Evolutionary conservation across 2,888 invertebrate genomes (phyloP), one percentile per base, ranked within the genome.

Genomic region (Crepidodera aurea): DNA sequence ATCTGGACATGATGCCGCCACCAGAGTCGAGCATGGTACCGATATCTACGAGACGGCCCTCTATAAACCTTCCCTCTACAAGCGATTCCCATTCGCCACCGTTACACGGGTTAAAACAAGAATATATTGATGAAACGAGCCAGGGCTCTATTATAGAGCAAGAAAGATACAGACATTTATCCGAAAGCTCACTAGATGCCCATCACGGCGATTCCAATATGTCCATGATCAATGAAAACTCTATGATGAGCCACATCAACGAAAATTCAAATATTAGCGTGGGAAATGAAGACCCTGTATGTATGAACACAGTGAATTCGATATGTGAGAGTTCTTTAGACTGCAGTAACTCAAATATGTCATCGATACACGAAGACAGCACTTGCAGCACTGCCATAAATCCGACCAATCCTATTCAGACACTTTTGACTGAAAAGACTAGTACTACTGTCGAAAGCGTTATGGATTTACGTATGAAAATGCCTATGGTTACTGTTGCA

Each of bases 121-220:
- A 91, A 81, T 82, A 89, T 46, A 78, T 88, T 34, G 92, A 92
- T 76, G 92, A 92, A 65, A 87, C 85, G 69, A 90, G 91, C 74
- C 89, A 90, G 78, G 86, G 85, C 69, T 88, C 88, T 15, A 77
- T 87, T 62, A 75, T 77, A 44, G 81, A 82, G 46, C 69, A 76
- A 0, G 75, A 76, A 50, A 74, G 80, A n/a, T 81, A 75, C 69
- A 68, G 80, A 64, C 77, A 78, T 55, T 71, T 81, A 19, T 82
- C 82, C 1, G 82, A 83, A 65, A 74, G 80, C 69, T 79, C 84
- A 1, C 72, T 84, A 55, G 83, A 83, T 60, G 80, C 78, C 4
- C 79, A 81, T 62, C 79, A 77, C 19, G 79, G 79, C 51, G 81
- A 77, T 72, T 81, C 81, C 1, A 81, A 80, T 65, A 74, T 80